phyloP scores from a whole-genome alignment of 2,113 vertebrate genomes.

The Crotophaga sulcirostris region DNA sequence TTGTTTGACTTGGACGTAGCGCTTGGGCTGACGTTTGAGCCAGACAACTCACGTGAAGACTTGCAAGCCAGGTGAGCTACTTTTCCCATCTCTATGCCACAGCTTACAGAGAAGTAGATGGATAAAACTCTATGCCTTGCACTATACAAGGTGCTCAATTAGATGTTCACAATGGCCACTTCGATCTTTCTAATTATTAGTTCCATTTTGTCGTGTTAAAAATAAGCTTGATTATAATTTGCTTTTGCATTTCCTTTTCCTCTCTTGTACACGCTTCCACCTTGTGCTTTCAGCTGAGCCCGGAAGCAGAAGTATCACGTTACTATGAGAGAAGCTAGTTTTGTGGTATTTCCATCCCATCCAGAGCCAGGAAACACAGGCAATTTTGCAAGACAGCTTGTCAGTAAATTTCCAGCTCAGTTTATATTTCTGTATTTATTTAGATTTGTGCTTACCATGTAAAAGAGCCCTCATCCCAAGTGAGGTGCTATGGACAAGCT shows the following conservation, averaged over 20 bases:
- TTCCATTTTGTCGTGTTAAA: not conserved
- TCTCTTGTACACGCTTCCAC: not conserved
- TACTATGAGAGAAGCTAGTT: conserved; percentile 18
- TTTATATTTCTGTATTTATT: conserved; percentile 59
- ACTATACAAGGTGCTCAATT: not conserved
- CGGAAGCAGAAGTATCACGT: conserved; percentile 53
- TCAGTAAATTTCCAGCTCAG: conserved; percentile 60
- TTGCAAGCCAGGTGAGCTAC: not conserved
- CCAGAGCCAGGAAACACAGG: conserved; percentile 56
- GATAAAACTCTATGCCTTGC: not conserved
- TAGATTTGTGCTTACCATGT: conserved; percentile 11
- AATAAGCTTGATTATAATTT: not conserved
- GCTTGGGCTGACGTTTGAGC: not conserved
- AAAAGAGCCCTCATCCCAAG: conserved; percentile 15
- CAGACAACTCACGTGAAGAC: not conserved
- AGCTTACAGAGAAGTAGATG: not conserved
- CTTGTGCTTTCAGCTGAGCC: not conserved
- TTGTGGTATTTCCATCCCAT: conserved; percentile 57
- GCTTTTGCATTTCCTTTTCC: not conserved
- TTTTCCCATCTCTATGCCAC: not conserved
- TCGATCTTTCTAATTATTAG: not conserved
- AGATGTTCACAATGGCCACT: not conserved
- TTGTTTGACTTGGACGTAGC: not conserved
- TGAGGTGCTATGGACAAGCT: not conserved
- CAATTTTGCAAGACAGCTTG: conserved; percentile 60